A percentile compares a stretch with the other conserved stretches of the same genome.
These are phyloP conservation scores for Brienomyrus brachyistius DNA, from an alignment of 2,113 vertebrate genomes.

Conservation along the genomic window DNA sequence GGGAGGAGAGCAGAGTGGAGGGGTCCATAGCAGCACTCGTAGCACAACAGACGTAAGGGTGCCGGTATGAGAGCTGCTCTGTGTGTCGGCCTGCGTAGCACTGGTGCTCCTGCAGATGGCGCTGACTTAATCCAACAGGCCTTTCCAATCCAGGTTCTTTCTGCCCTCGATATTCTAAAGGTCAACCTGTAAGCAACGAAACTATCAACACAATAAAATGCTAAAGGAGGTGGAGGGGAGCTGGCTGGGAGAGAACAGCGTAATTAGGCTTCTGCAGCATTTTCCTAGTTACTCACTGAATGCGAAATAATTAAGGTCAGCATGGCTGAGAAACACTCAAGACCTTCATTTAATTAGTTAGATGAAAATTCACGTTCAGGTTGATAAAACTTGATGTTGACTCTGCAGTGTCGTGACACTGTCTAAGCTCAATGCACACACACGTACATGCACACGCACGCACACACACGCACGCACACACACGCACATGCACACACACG, in stretches of 20 bases:
- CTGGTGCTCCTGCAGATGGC: background rate
- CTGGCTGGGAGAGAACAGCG: background rate
- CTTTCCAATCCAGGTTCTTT: background rate
- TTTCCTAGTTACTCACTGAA: background rate
- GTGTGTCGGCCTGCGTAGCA: background rate
- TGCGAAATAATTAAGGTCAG: background rate
- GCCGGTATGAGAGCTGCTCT: background rate
- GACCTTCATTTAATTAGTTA: background rate
- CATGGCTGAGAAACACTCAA: background rate
- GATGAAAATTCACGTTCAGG: background rate
- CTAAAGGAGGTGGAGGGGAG: constrained; percentile 8
- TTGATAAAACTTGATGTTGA: background rate
- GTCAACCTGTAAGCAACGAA: background rate
- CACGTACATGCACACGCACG: background rate
- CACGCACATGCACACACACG: background rate
- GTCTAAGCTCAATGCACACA: background rate
- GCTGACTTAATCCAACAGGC: background rate
- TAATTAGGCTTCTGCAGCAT: background rate
- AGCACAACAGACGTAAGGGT: too few relatives aligned
- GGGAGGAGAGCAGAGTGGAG: too few relatives aligned
- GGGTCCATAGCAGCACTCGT: too few relatives aligned
- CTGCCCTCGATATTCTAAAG: background rate
- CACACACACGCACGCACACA: background rate
- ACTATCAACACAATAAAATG: constrained; percentile 1
- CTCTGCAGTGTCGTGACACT: background rate